phyloP scores from a whole-genome alignment of 2,113 vertebrate species.

The Falco punctatus region DNA sequence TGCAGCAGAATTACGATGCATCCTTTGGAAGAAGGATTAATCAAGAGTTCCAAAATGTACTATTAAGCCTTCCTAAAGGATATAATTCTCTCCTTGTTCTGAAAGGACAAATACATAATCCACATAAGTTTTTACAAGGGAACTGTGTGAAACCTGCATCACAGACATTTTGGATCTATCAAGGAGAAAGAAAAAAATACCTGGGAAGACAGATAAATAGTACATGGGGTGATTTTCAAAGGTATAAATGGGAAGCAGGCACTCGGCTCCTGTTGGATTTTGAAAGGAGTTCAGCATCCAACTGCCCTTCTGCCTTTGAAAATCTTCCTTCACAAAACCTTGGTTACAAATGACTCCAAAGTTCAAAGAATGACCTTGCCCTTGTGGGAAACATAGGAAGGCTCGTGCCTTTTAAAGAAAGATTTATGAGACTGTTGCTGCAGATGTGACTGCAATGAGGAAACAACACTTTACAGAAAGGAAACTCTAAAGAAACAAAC shows the following conservation, averaged over 20 bases:
- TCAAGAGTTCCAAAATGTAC: not conserved
- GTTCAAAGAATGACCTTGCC: conserved; percentile 71
- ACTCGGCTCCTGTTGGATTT: not conserved
- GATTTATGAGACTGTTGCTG: conserved; percentile 59
- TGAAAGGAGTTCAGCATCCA: conserved; percentile 34
- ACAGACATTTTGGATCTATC: not conserved
- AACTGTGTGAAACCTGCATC: not conserved
- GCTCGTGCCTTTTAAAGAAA: conserved; percentile 67
- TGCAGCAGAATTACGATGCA: not conserved
- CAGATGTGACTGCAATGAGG: conserved; percentile 58
- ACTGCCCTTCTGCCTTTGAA: conserved; percentile 50
- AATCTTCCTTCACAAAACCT: conserved; percentile 21
- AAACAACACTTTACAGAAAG: conserved; percentile 55
- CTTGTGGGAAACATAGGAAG: conserved; percentile 63
- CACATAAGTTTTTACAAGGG: not conserved
- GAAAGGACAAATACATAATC: not conserved
- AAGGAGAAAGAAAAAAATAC: not conserved
- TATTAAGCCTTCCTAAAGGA: not conserved
- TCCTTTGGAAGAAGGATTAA: not conserved
- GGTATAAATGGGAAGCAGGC: conserved; percentile 41
- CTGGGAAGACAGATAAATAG: not conserved
- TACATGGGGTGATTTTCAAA: conserved; percentile 44
- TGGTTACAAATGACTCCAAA: conserved; percentile 64
- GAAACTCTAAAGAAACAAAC: conserved; percentile 54
- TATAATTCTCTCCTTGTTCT: not conserved